Percentiles rank a stretch among this genome's conserved stretches.
These are phyloP conservation scores for Caenorhabditis macrosperma DNA, from an alignment of 2,888 invertebrate genomes.

Conservation along the genomic window DNA sequence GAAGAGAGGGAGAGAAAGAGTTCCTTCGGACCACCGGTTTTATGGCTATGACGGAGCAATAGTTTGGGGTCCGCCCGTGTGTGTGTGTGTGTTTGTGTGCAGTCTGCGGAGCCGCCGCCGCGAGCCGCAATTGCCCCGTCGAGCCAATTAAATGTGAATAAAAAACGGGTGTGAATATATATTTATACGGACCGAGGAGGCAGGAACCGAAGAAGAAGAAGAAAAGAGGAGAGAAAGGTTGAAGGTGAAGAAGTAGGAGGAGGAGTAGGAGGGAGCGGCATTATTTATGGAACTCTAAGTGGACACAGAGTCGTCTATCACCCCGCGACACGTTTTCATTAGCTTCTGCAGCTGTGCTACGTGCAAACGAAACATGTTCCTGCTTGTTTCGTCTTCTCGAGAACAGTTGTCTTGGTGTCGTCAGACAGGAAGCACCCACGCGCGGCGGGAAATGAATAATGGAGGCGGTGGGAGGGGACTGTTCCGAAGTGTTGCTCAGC, in stretches of 20 bases:
- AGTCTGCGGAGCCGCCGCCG: neutral
- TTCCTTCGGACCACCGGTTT: slow-evolving; percentile 9
- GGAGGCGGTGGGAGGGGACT: neutral
- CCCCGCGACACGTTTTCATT: too few species aligned
- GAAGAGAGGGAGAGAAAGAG: neutral
- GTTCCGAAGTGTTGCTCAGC: neutral
- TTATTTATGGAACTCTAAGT: neutral
- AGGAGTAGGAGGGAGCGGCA: neutral
- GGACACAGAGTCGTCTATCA: too few species aligned
- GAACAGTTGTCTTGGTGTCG: neutral
- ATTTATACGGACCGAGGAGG: slow-evolving; percentile 20
- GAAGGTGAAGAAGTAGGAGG: neutral
- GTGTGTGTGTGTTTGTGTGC: neutral
- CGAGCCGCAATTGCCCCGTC: slow-evolving; percentile 16
- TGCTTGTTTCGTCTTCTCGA: too few species aligned
- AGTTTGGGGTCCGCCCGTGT: neutral
- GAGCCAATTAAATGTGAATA: slow-evolving; percentile 54
- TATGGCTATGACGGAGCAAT: neutral
- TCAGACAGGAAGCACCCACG: neutral
- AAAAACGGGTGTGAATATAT: slow-evolving; percentile 44
- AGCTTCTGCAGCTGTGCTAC: too few species aligned
- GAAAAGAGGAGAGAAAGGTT: neutral
- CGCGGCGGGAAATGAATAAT: slow-evolving; percentile 8
- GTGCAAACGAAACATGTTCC: too few species aligned
- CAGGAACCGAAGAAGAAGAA: neutral